phyloP scores from a whole-genome alignment of 2,113 vertebrate species.

The Heterochromis multidens region DNA sequence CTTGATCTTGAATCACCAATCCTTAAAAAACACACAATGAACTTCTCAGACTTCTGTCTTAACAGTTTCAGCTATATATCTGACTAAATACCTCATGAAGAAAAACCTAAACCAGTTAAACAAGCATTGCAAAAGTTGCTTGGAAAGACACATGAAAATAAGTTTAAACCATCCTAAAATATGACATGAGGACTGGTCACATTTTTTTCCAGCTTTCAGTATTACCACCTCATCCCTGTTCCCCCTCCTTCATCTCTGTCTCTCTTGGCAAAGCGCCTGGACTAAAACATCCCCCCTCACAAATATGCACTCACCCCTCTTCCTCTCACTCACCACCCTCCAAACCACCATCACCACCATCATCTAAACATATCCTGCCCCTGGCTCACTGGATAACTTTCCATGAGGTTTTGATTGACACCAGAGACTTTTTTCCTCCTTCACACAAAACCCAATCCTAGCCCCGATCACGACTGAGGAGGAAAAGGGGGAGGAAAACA shows the following conservation, averaged over 20 bases:
- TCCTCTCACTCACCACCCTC: not conserved
- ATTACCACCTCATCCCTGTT: not conserved
- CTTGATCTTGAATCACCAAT: not conserved
- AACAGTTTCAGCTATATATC: not conserved
- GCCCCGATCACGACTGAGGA: not conserved
- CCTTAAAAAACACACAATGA: not conserved
- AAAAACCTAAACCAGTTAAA: not conserved
- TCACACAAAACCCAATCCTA: conserved; percentile 51
- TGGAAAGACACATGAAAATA: not conserved
- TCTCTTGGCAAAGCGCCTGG: conserved; percentile 34
- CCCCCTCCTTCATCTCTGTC: not conserved
- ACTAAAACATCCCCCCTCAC: conserved; percentile 50
- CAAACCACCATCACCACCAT: conserved; percentile 16
- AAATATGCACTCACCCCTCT: conserved; percentile 9
- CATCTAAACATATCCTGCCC: conserved; percentile 64
- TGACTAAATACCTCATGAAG: not conserved
- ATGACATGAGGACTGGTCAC: not conserved
- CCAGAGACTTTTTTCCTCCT: conserved; percentile 39
- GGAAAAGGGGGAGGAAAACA: not conserved
- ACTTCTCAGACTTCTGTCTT: not conserved
- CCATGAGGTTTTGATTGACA: conserved; percentile 63
- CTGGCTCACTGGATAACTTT: conserved; percentile 57
- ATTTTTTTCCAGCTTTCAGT: not conserved
- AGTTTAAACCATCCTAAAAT: not conserved
- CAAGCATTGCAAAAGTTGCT: not conserved